A percentile compares a stretch with the other conserved stretches of the same genome.
phyloP scores from a whole-genome alignment of 2,797 vertebrate genomes.

The Geotrypetes seraphini region DNA sequence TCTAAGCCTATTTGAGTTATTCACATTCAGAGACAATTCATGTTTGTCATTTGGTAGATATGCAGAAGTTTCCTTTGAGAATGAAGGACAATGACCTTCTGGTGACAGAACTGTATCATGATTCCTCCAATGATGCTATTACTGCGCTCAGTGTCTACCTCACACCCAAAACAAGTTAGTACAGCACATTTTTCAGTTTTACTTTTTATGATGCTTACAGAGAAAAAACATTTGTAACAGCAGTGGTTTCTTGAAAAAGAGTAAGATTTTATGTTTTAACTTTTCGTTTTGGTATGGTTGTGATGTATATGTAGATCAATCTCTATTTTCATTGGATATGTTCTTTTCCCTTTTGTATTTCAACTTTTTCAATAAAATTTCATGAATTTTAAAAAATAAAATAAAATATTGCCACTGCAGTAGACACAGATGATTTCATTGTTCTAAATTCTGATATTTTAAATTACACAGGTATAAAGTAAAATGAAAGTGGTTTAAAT shows the following conservation, averaged over 20 bases:
- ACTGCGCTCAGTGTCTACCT: conserved; percentile 94
- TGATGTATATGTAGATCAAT: no score
- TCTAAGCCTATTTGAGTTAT: neutral
- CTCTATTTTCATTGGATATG: no score
- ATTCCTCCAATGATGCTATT: conserved; percentile 92
- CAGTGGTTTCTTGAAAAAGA: neutral
- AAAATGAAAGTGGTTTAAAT: no score
- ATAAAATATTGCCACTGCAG: no score
- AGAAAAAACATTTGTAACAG: neutral
- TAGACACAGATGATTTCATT: no score
- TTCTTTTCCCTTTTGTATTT: no score
- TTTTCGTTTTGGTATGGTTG: no score
- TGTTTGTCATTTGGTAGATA: conserved; percentile 58
- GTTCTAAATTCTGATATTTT: no score
- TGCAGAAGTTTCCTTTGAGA: conserved; percentile 94
- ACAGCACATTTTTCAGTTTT: neutral
- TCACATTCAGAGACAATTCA: no score
- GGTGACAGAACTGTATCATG: conserved; percentile 91
- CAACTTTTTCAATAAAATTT: no score
- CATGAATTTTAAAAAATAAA: no score
- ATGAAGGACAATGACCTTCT: conserved; percentile 97
- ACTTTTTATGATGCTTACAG: neutral
- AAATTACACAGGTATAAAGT: no score
- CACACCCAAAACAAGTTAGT: conserved; percentile 95
- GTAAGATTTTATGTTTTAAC: neutral